Percentiles rank a stretch among this genome's conserved stretches.
Conservation (phyloP, 2,797 vertebrate species). For the Knipowitschia caucasica region DNA sequence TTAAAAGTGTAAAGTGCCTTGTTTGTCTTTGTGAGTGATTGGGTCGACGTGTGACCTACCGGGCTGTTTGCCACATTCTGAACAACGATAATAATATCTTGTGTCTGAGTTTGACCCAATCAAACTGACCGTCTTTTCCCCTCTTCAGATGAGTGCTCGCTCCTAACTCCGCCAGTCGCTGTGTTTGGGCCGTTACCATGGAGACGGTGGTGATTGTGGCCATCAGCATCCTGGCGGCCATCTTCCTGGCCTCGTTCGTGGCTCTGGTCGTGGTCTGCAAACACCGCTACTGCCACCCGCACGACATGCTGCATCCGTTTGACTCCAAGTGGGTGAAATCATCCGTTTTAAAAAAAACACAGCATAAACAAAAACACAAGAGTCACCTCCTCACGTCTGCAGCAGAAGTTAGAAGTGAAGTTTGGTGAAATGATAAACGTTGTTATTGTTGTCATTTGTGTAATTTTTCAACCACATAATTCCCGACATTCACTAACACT, state of each 20-base stretch:
- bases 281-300: constrained; percentile 90
- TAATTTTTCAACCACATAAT: too few relatives aligned
- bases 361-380: too few relatives aligned
- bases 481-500: too few relatives aligned
- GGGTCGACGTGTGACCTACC: constrained; percentile 38
- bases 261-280: constrained; percentile 92
- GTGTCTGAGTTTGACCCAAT: constrained; percentile 13
- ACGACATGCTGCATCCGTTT: constrained; percentile 84
- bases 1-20: too few relatives aligned
- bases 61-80: constrained; percentile 2
- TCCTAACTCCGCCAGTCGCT: constrained; percentile 43
- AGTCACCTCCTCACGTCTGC: too few relatives aligned
- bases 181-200: constrained; percentile 71
- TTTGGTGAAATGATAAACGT: too few relatives aligned
- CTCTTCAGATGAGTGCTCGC: constrained; percentile 61
- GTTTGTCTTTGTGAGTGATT: too few relatives aligned
- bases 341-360: too few relatives aligned
- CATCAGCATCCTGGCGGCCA: constrained; percentile 92
- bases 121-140: constrained; percentile 23
- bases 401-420: too few relatives aligned
- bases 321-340: constrained; percentile 84
- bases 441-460: too few relatives aligned
- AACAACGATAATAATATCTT: constrained; percentile 8
- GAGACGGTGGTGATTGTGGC: constrained; percentile 97
- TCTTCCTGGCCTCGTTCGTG: constrained; percentile 93